phyloP scores from a whole-genome alignment of 2,797 vertebrate species.

The Trematomus bernacchii region DNA sequence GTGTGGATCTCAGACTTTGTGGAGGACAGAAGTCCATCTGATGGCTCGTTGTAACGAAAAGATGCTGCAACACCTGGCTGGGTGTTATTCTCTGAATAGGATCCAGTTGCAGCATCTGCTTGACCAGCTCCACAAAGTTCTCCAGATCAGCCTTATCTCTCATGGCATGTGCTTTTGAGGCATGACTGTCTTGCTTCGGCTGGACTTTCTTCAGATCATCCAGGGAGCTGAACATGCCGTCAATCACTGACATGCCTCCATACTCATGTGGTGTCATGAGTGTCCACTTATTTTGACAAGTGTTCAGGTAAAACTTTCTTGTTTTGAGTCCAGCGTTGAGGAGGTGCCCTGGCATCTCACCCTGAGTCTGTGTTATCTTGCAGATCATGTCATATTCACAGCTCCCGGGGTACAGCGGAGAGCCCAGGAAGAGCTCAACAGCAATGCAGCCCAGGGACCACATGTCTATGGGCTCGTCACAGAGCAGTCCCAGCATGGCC shows the following conservation, averaged over 20 bases:
- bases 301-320: background rate
- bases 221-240: background rate
- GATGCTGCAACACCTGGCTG: no score
- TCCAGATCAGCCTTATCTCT: conserved; percentile 4
- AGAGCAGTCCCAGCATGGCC: no score
- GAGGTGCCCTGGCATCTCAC: conserved; percentile 1
- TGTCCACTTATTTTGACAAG: background rate
- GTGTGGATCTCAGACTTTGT: no score
- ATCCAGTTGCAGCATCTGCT: conserved; percentile 17
- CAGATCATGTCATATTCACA: no score
- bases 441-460: no score
- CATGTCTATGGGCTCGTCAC: no score
- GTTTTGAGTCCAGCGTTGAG: conserved; percentile 3
- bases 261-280: conserved; percentile 6
- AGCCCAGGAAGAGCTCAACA: no score
- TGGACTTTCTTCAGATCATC: conserved; percentile 3
- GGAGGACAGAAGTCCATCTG: no score
- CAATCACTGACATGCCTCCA: no score
- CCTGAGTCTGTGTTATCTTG: no score
- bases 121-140: conserved; percentile 5
- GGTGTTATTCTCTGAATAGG: background rate
- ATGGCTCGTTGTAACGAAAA: no score
- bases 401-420: no score
- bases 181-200: background rate
- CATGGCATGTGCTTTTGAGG: background rate